A percentile compares a stretch with the other conserved stretches of the same genome.
These are phyloP conservation scores for Passer montanus DNA, from an alignment of 2,113 vertebrate genomes.

Conservation along the genomic window DNA sequence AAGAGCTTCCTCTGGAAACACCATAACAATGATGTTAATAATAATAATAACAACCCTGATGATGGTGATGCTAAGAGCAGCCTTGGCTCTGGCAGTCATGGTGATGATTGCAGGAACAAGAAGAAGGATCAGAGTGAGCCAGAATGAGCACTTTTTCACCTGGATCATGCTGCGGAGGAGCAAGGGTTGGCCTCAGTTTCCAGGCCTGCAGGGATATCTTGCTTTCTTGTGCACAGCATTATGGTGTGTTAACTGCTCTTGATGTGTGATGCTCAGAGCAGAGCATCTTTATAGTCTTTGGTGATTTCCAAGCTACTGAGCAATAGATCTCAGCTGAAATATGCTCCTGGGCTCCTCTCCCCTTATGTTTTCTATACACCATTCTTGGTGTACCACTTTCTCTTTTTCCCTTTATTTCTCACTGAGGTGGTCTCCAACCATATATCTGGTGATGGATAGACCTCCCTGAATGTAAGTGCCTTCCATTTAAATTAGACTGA, in stretches of 20 bases:
- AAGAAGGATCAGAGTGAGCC: conserved; percentile 12
- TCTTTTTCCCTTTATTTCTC: neutral
- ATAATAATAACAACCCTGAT: conserved; percentile 65
- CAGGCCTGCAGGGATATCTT: neutral
- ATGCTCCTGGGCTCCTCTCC: neutral
- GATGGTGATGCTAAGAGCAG: conserved; percentile 50
- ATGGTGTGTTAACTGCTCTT: neutral
- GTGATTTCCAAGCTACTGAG: neutral
- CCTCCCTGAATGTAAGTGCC: neutral
- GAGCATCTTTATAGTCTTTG: neutral
- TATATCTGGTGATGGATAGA: neutral
- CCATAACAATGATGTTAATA: conserved; percentile 70
- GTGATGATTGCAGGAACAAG: conserved; percentile 25
- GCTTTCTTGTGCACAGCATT: neutral
- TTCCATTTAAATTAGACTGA: neutral
- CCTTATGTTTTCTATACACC: neutral
- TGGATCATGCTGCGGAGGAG: neutral
- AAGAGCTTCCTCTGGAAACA: conserved; percentile 67
- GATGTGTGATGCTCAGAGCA: neutral
- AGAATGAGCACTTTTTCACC: conserved; percentile 36
- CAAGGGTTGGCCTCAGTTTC: neutral
- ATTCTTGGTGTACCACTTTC: neutral
- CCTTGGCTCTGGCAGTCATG: conserved; percentile 43
- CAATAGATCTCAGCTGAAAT: neutral
- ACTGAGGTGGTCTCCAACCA: neutral